A percentile compares a stretch with the other conserved stretches of the same genome.
Conservation (phyloP, 2,797 vertebrate species). For the Coranthus polyacanthus region DNA sequence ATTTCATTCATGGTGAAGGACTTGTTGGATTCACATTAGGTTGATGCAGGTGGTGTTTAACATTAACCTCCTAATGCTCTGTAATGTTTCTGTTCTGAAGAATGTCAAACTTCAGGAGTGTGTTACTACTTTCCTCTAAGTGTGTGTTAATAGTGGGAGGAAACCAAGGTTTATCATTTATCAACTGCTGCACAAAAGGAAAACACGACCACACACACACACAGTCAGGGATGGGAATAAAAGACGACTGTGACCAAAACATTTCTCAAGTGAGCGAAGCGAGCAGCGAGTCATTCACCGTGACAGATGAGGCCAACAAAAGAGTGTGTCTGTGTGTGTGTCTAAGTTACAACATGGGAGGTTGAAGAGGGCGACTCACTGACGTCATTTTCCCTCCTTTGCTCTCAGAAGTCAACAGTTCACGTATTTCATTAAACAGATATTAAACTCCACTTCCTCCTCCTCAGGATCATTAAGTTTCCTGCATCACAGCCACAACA, state of each 20-base stretch:
- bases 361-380: slow-evolving; percentile 3
- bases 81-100: too few species aligned
- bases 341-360: too few species aligned
- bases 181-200: neutral
- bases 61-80: too few species aligned
- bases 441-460: slow-evolving; percentile 13
- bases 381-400: slow-evolving; percentile 22
- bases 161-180: slow-evolving; percentile 1
- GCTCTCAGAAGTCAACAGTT: neutral
- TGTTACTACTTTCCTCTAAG: too few species aligned
- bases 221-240: neutral
- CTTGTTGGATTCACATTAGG: too few species aligned
- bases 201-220: slow-evolving; percentile 1
- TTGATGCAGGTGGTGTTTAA: too few species aligned
- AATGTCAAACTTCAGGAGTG: neutral
- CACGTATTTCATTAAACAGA: slow-evolving; percentile 13
- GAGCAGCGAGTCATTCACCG: neutral
- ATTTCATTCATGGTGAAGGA: too few species aligned
- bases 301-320: slow-evolving; percentile 19
- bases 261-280: slow-evolving; percentile 26
- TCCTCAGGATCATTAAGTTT: slow-evolving; percentile 30
- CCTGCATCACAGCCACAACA: slow-evolving; percentile 9
- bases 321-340: too few species aligned
- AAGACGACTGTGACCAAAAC: slow-evolving; percentile 20
- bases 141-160: too few species aligned